Evolutionary conservation across 2,797 vertebrate genomes (phyloP).

Genomic region (Neopelma chrysocephalum): DNA sequence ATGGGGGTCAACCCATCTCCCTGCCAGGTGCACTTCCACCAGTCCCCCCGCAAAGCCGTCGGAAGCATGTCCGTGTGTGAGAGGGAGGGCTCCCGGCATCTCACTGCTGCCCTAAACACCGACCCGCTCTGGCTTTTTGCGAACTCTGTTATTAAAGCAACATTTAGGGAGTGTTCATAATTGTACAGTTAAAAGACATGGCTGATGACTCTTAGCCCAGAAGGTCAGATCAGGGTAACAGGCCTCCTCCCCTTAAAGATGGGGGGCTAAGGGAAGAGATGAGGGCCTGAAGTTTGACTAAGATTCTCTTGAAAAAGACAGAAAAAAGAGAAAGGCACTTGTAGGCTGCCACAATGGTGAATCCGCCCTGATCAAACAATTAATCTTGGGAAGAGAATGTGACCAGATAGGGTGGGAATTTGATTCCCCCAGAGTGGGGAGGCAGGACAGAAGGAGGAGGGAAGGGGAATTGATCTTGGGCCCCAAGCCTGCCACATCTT

Average conservation of each 20-base stretch:
- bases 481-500: neutral
- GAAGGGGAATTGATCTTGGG: neutral
- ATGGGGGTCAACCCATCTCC: neutral
- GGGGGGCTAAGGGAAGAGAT: neutral
- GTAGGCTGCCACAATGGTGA: conserved; percentile 22
- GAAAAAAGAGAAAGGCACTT: neutral
- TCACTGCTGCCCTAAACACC: neutral
- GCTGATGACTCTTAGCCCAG: neutral
- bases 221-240: neutral
- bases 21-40: neutral
- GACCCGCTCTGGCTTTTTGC: neutral
- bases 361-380: neutral
- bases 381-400: neutral
- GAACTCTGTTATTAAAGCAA: neutral
- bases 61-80: neutral
- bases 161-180: neutral
- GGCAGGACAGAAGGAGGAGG: neutral
- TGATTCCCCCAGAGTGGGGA: fast-evolving
- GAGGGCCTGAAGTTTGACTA: neutral
- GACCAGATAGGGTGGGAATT: conserved; percentile 16
- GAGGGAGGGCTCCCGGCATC: neutral
- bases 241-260: neutral
- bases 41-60: fast-evolving
- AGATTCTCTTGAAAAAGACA: neutral
- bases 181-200: conserved; percentile 11